Evolutionary conservation across 2,888 invertebrate species (phyloP), one percentile per base, ranked within the genome.

Genomic region (Cancer borealis): DNA sequence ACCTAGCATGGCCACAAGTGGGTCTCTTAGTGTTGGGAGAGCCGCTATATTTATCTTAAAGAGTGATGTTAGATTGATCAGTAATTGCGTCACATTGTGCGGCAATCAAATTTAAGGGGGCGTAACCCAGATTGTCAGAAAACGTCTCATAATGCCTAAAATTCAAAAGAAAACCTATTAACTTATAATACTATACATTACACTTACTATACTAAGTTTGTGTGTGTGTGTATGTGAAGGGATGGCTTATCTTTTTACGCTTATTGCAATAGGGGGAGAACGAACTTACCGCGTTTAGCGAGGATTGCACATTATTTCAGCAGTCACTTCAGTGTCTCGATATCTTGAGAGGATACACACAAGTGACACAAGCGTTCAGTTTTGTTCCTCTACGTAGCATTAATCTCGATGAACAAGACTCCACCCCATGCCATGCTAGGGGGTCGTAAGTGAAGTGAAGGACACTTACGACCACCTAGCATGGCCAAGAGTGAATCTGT

Each of bases 401-500:
- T 0, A 21, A 21, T 14, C n/a, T 66, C 14, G 12, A 3, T 17
- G 39, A 0, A 10, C 39, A 14, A n/a, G n/a, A 73, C 17, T 17
- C 79, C 66, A 47, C 46, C 12, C 73, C 46, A 73, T 21, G 14
- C 45, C 91, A 39, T 91, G 73, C 91, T 91, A 91, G 73, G 60
- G 21, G 73, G 91, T 91, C 91, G 91, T 91, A 91, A 91, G 47
- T 47, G 91, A 46, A 3, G 12, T 12, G 26, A 46, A 79, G 12
- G 39, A 91, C 91, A 79, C 39, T 91, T 91, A 91, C 47, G 91
- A 14, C 17, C 91, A 45, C n/a, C 49, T 91, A 91, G 79, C 46
- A 91, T 46, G 91, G 91, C 73, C 39, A 21, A 12, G 84, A 30
- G 30, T 39, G 84, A 14, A 14, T 84, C 84, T 30, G 10, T 30